phyloP scores from a whole-genome alignment of 2,888 invertebrate genomes.

The Tribolium freemani region DNA sequence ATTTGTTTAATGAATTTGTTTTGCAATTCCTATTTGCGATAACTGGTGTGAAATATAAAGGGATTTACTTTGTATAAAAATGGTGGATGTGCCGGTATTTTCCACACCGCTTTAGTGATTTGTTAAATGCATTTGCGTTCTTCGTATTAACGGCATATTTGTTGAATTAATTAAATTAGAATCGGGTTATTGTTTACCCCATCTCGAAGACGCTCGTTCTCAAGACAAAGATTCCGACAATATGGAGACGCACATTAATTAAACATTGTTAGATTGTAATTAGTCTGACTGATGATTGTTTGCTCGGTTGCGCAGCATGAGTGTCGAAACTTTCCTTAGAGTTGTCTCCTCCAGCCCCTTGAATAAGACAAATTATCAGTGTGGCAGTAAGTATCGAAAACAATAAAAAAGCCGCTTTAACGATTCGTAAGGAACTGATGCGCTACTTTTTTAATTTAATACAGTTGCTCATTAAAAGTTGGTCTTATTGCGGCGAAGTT shows the following conservation, averaged over 20 bases:
- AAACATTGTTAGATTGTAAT: constrained; percentile 57
- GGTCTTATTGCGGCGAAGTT: constrained; percentile 8
- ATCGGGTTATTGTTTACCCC: constrained; percentile 37
- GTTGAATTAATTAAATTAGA: constrained; percentile 38
- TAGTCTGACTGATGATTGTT: constrained; percentile 55
- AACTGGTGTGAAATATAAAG: too few relatives aligned
- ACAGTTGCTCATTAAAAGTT: constrained; percentile 29
- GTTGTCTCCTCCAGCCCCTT: constrained; percentile 11
- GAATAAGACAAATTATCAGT: constrained; percentile 36
- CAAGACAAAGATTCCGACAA: constrained; percentile 42
- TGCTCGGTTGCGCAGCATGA: constrained; percentile 29
- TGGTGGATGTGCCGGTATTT: constrained; percentile 17
- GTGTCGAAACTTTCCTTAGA: constrained; percentile 29
- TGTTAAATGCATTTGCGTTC: too few relatives aligned
- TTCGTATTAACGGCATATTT: neutral
- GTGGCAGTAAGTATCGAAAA: neutral
- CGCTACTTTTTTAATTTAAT: constrained; percentile 14
- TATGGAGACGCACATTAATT: constrained; percentile 50
- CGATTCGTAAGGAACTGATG: neutral
- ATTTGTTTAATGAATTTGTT: too few relatives aligned
- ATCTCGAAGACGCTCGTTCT: constrained; percentile 23
- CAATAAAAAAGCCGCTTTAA: neutral
- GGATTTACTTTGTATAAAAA: neutral
- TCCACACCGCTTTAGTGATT: neutral
- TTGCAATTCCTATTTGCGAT: too few relatives aligned